phyloP scores from a whole-genome alignment of 2,113 vertebrate genomes.

The Corythornis madagascariensis region DNA sequence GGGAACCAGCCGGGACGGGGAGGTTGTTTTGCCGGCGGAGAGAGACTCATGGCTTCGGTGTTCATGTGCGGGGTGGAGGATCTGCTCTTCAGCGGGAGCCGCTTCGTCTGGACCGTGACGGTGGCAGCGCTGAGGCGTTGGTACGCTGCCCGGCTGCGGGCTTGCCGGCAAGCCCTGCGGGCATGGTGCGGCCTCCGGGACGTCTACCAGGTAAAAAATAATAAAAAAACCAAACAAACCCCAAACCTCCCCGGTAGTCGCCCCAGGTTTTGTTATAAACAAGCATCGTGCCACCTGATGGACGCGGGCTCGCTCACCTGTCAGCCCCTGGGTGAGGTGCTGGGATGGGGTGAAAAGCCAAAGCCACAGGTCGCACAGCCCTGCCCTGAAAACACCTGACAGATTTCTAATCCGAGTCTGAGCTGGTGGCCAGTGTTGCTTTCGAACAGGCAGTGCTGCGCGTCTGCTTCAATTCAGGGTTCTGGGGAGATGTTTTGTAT shows the following conservation, averaged over 20 bases:
- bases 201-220: conserved; percentile 88
- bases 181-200: conserved; percentile 87
- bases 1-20: neutral
- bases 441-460: neutral
- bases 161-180: conserved; percentile 86
- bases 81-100: conserved; percentile 85
- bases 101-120: conserved; percentile 87
- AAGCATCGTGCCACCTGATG: accelerated
- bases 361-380: accelerated
- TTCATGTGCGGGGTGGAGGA: conserved; percentile 89
- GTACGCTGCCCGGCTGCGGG: conserved; percentile 83
- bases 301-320: neutral
- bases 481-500: neutral
- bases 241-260: accelerated
- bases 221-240: too few relatives aligned
- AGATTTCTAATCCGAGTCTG: neutral
- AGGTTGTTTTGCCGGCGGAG: neutral
- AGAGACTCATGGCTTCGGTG: conserved; percentile 81
- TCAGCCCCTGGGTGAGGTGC: accelerated
- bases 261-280: neutral
- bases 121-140: conserved; percentile 87
- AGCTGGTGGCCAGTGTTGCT: accelerated
- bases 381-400: accelerated
- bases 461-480: neutral
- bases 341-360: neutral